These are phyloP conservation scores for Thecocarcelia acutangulata DNA, from an alignment of 2,888 invertebrate genomes.

Conservation along the genomic window DNA sequence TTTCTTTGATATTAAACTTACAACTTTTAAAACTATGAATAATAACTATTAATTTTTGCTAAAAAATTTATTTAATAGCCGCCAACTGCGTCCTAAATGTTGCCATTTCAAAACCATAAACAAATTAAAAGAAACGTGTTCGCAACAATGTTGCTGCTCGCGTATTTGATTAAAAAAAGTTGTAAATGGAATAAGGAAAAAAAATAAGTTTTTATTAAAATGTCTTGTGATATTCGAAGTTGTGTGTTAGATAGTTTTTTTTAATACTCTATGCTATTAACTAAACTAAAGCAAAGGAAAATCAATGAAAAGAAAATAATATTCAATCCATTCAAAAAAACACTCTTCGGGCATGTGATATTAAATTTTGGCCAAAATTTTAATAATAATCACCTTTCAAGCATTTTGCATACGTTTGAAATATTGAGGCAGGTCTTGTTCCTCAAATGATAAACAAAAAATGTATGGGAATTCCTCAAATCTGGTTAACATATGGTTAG, in stretches of 20 bases:
- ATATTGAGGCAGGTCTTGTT: conserved; percentile 59
- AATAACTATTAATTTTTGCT: no score
- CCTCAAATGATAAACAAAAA: neutral
- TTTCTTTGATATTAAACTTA: no score
- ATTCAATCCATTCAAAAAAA: neutral
- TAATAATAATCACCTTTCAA: neutral
- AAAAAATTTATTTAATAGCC: neutral
- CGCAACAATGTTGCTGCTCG: conserved; percentile 57
- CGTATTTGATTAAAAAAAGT: conserved; percentile 31
- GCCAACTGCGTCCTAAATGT: conserved; percentile 8
- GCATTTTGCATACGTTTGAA: neutral
- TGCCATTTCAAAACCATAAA: neutral
- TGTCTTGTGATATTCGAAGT: neutral
- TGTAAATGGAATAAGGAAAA: conserved; percentile 10
- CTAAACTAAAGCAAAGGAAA: neutral
- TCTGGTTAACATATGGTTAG: conserved; percentile 48
- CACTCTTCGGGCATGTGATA: neutral
- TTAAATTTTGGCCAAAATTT: neutral
- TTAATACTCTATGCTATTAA: neutral
- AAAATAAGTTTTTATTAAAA: conserved; percentile 1
- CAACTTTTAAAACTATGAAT: no score
- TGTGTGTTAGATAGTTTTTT: no score
- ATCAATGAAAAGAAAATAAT: neutral
- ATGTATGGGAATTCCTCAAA: conserved; percentile 8
- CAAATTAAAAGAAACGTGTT: conserved; percentile 49